A percentile compares a stretch with the other conserved stretches of the same genome.
Evolutionary conservation across 2,888 invertebrate species (phyloP).

Genomic region (Poecilobothrus nobilitatus): DNA sequence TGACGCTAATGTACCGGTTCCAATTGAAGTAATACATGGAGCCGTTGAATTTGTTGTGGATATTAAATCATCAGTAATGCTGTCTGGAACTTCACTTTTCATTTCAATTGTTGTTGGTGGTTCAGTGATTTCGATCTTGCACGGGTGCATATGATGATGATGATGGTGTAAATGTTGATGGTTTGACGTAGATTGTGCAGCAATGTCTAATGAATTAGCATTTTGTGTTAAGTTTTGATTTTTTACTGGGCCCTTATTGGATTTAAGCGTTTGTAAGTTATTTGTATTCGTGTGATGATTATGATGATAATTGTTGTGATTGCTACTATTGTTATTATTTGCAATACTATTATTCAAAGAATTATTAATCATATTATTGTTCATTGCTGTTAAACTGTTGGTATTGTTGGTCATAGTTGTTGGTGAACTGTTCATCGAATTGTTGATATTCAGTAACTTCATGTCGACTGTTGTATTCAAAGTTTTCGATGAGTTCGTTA

Average conservation of each 20-base stretch:
- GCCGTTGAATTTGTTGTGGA: background rate
- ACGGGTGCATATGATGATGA: constrained; percentile 27
- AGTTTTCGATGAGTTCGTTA: background rate
- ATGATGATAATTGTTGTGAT: constrained; percentile 26
- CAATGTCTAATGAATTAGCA: background rate
- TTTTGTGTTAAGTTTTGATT: constrained; percentile 23
- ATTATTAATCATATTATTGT: constrained; percentile 7
- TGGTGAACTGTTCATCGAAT: constrained; percentile 20
- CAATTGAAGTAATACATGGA: background rate
- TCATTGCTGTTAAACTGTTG: constrained; percentile 16
- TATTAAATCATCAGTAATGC: constrained; percentile 7
- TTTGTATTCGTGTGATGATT: constrained; percentile 8
- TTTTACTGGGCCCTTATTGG: constrained; percentile 43
- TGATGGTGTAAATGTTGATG: constrained; percentile 26
- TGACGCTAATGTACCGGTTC: background rate
- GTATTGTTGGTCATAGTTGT: constrained; percentile 20
- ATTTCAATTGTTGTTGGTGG: constrained; percentile 30
- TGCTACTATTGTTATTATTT: constrained; percentile 24
- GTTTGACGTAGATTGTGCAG: background rate
- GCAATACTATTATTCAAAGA: constrained; percentile 1
- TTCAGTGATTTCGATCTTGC: constrained; percentile 27
- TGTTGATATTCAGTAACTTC: constrained; percentile 18
- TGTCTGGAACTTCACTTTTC: constrained; percentile 27
- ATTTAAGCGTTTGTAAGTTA: constrained; percentile 31
- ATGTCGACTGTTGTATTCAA: background rate